phyloP scores from a whole-genome alignment of 2,797 vertebrate species.

The Acanthornis magna region DNA sequence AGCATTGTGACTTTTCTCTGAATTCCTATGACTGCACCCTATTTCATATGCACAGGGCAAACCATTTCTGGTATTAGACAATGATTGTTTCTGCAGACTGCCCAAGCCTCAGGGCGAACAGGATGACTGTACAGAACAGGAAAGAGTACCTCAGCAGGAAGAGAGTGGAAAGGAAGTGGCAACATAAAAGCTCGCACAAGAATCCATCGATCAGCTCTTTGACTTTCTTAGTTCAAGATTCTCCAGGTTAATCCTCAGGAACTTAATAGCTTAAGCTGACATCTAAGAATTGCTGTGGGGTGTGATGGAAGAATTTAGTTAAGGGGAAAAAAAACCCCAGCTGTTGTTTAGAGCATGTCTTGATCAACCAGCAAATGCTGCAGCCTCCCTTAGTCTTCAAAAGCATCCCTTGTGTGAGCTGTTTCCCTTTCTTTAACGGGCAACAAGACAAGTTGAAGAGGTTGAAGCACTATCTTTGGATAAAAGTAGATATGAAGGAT shows the following conservation, averaged over 20 bases:
- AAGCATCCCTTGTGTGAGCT: background rate
- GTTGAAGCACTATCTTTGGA: background rate
- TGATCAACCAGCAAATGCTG: background rate
- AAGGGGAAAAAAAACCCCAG: background rate
- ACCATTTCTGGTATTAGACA: background rate
- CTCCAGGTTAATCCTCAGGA: background rate
- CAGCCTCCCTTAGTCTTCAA: background rate
- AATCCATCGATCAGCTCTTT: background rate
- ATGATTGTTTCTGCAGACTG: conserved; percentile 37
- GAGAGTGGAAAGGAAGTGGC: background rate
- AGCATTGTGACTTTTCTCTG: background rate
- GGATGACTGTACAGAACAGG: background rate
- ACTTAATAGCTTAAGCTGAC: background rate
- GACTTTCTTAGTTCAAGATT: background rate
- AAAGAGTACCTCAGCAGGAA: conserved; percentile 20
- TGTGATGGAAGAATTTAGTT: background rate
- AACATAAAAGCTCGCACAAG: background rate
- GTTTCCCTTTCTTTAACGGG: background rate
- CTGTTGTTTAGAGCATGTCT: background rate
- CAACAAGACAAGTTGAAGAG: background rate
- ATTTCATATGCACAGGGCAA: background rate
- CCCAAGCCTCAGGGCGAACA: background rate
- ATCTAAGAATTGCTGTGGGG: background rate
- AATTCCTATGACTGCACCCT: background rate
- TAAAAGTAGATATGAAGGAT: background rate